A percentile compares a stretch with the other conserved stretches of the same genome.
phyloP scores from a whole-genome alignment of 2,888 invertebrate genomes.

The Drosophila helvetica region DNA sequence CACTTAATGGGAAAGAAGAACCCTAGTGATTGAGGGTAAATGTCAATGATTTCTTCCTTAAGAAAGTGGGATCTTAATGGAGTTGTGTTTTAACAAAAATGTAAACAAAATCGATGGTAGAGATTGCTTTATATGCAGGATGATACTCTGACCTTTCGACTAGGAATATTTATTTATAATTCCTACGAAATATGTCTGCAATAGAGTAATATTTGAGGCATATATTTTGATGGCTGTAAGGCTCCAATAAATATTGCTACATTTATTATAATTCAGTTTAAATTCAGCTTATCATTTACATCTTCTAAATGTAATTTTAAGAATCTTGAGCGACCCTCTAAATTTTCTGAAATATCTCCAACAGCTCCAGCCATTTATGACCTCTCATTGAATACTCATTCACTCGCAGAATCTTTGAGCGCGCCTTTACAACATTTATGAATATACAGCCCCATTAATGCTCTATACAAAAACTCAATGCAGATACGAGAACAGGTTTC shows the following conservation, averaged over 20 bases:
- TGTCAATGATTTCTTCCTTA: neutral
- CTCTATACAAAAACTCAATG: slow-evolving; percentile 26
- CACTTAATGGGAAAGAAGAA: neutral
- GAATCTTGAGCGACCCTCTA: neutral
- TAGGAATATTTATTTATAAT: too few species aligned
- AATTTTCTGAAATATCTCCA: neutral
- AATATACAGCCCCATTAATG: slow-evolving; percentile 14
- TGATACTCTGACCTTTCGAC: neutral
- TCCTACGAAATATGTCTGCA: too few species aligned
- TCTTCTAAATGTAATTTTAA: neutral
- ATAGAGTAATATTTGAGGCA: too few species aligned
- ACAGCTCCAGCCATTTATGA: too few species aligned
- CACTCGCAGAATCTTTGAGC: neutral
- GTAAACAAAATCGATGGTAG: too few species aligned
- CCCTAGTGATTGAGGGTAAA: neutral
- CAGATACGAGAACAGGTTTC: slow-evolving; percentile 62
- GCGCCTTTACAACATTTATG: slow-evolving; percentile 1
- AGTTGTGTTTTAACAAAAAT: too few species aligned
- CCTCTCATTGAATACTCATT: slow-evolving; percentile 7
- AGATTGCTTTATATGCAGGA: too few species aligned
- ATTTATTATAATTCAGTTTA: too few species aligned
- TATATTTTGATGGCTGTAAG: neutral
- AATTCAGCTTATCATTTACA: too few species aligned
- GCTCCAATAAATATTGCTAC: too few species aligned
- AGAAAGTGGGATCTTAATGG: neutral